Evolutionary conservation across 2,113 vertebrate species (phyloP), one percentile per base, ranked within the genome.

Genomic region (Periophthalmus modestus): DNA sequence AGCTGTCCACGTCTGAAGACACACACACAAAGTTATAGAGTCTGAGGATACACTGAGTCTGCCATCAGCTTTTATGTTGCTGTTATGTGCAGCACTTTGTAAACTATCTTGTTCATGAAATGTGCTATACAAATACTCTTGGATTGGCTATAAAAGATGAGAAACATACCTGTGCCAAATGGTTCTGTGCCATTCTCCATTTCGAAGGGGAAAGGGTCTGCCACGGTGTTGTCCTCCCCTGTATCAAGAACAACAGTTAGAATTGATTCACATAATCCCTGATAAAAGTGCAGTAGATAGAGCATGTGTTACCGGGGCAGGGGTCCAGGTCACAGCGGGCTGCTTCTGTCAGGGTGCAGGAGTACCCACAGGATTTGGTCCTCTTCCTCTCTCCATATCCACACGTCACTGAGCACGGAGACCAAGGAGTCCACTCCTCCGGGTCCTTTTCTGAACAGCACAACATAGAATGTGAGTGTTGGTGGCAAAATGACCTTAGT

Each of bases 391-490:
- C 94, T 21, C 96, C 93, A 0, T 89, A 90, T 78, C 96, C 93
- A 75, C 96, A 96, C 2, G 94, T 96, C 58, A 90, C 93, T 0
- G 92, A 95, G 75, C 96, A 98, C n/a, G 95, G 93, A 57, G 95
- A 95, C 97, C 96, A 98, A 0, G 91, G 69, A 7, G 95, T 96
- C 96, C 97, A 98, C 47, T 96, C 95, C 36, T 96, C 95, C 34
- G 92, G 92, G 28, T 92, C 93, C 89, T 90, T 96, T 91, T 96
- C 93, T 83, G 85, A 77, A 77, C 59, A 76, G 68, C 54, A 65
- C 62, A 65, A 18, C 24, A 34, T 16, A 34, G 23, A 61, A 13
- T 65, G 62, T 65, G 33, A 36, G 62, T n/a, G 62, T 39, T 65
- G 33, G 61, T 19, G 58, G 59, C 15, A 34, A 62, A 16, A 24